These are phyloP conservation scores for Plagodis pulveraria DNA, from an alignment of 2,888 invertebrate genomes.

Conservation along the genomic window DNA sequence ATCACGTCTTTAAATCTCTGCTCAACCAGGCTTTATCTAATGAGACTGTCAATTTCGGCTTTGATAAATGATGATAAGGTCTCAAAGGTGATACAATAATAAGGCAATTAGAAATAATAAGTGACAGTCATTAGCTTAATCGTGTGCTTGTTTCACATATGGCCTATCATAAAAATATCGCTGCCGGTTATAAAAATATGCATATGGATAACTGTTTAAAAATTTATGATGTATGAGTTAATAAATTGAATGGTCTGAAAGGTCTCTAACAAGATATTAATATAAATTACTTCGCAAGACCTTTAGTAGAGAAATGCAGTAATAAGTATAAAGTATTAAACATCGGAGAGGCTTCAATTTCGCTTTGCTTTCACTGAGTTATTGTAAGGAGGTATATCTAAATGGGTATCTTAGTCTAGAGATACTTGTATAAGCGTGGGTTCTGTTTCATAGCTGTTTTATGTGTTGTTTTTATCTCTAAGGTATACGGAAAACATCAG, in stretches of 20 bases:
- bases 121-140: slow-evolving; percentile 26
- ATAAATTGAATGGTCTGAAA: slow-evolving; percentile 36
- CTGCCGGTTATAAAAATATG: slow-evolving; percentile 19
- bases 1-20: slow-evolving; percentile 26
- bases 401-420: slow-evolving; percentile 56
- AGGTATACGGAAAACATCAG: slow-evolving; percentile 20
- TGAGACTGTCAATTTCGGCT: slow-evolving; percentile 32
- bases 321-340: slow-evolving; percentile 67
- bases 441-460: slow-evolving; percentile 24
- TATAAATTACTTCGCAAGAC: slow-evolving; percentile 61
- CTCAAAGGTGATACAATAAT: slow-evolving; percentile 33
- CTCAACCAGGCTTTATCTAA: slow-evolving; percentile 30
- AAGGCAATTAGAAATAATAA: slow-evolving; percentile 33
- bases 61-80: slow-evolving; percentile 37
- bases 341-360: slow-evolving; percentile 66
- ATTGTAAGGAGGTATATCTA: slow-evolving; percentile 63
- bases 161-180: slow-evolving; percentile 9
- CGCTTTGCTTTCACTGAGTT: slow-evolving; percentile 68
- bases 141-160: slow-evolving; percentile 8
- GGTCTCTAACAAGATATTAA: slow-evolving; percentile 43
- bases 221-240: slow-evolving; percentile 20
- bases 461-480: slow-evolving; percentile 32
- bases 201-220: slow-evolving; percentile 14
- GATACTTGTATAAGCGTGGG: slow-evolving; percentile 36
- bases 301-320: slow-evolving; percentile 66